phyloP scores from a whole-genome alignment of 2,113 vertebrate species.

The Chunga burmeisteri region DNA sequence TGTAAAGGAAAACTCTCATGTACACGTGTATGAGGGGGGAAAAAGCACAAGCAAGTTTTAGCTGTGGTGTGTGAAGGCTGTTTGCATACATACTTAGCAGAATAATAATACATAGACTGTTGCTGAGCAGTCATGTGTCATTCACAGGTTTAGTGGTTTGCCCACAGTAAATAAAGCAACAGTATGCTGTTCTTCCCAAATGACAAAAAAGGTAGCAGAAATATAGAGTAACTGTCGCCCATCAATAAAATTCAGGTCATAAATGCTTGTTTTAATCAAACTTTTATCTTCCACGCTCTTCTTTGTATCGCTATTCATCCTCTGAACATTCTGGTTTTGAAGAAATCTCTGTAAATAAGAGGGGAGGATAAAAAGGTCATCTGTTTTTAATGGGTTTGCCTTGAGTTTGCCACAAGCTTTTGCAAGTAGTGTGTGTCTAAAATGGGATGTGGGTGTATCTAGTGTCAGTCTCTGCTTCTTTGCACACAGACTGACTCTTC shows the following conservation, averaged over 20 bases:
- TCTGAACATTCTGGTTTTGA: background rate
- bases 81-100: accelerated
- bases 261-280: background rate
- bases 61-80: background rate
- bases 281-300: background rate
- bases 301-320: background rate
- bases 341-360: background rate
- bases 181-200: background rate
- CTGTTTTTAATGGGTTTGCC: background rate
- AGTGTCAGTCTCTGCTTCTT: background rate
- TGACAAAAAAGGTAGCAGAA: background rate
- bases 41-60: background rate
- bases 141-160: background rate
- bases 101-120: background rate
- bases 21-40: background rate
- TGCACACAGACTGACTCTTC: background rate
- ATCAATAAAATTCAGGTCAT: background rate
- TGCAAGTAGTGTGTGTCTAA: background rate
- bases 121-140: background rate
- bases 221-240: background rate
- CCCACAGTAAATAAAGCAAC: background rate
- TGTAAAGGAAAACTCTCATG: background rate
- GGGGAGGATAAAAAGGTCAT: background rate
- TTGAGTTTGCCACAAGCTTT: background rate
- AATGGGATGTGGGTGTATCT: background rate